Base-by-base conservation (phyloP, 2,888 invertebrate species). In the Tetanocera ferruginea region DNA sequence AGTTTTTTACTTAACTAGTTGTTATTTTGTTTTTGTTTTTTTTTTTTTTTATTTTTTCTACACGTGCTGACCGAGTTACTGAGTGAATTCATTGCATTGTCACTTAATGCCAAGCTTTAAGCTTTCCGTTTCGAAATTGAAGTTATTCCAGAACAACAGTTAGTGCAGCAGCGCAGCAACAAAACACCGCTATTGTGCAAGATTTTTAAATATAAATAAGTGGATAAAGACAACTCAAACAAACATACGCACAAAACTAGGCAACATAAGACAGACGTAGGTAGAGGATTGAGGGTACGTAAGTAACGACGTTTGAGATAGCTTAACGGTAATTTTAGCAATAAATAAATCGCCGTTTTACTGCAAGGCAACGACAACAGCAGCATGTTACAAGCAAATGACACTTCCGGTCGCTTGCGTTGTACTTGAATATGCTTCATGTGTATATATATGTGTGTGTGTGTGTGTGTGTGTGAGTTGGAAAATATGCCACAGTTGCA, bases 401-500 rank as follows among this genome's bases (percentile, higher is more conserved):
- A 34, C 14, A 69, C 69, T 69, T 69, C 69, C 69, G 25, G 49
- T 51, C 25, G 34, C 43, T 23, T 14, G 17, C n/a, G 31, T 28
- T 60, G n/a, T 14, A n/a, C 57, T 19, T 11, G 72, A 17, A 19
- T 43, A 17, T 34, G 37, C 64, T 0, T 23, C 49, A 37, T 77
- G 72, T 37, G n/a, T 23, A 4, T 28, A 31, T 51, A 19, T 19
- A 43, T 49, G 2, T 49, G 66, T 34, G 52, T 51, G 19, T 23
- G 51, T 17, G 60, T 8, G n/a, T 74, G 73, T 62, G 5, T 25
- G 25, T 14, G 17, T n/a, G 37, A 34, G 25, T 43, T 1, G 6
- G 78, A 77, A 81, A 83, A 80, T 83, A 82, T 83, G 81, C 83
- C 83, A 85, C 82, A 85, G 83, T 83, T 84, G 84, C 84, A 84